Conservation (phyloP, 2,888 invertebrate species). For the Macrosiphum euphorbiae region DNA sequence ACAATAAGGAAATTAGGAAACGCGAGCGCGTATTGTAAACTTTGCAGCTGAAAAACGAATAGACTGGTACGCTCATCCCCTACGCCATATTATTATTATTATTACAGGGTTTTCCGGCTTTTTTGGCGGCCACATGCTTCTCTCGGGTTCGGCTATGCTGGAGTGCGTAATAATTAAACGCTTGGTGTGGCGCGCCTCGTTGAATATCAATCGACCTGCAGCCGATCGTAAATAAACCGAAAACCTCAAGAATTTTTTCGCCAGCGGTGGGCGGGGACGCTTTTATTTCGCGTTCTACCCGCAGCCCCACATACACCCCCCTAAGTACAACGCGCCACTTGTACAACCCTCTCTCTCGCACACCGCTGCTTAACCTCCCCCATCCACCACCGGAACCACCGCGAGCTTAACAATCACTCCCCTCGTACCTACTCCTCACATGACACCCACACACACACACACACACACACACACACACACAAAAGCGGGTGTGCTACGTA, state of each 20-base stretch:
- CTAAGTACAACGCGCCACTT: neutral
- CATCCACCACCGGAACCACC: too few relatives aligned
- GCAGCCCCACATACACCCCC: neutral
- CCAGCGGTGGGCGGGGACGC: neutral
- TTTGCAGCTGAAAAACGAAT: neutral
- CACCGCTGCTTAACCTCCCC: neutral
- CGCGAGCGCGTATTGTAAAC: neutral
- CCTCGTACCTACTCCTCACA: neutral
- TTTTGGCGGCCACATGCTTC: neutral
- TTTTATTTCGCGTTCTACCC: neutral
- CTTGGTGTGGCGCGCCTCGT: constrained; percentile 19
- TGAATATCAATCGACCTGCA: constrained; percentile 50
- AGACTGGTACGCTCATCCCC: neutral
- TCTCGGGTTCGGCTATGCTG: neutral
- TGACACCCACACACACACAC: neutral
- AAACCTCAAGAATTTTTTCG: constrained; percentile 31
- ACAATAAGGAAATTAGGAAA: neutral
- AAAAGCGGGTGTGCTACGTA: too few relatives aligned
- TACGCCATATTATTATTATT: neutral
- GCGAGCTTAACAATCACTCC: neutral
- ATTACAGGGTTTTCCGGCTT: neutral
- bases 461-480: neutral
- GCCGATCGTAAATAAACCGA: constrained; percentile 39
- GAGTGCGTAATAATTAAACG: constrained; percentile 45
- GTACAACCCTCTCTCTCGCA: neutral